Evolutionary conservation across 30 jellyfish, hydroid and myxozoan species (phyloP), one percentile per base, ranked within the genome.

Genomic region (Morbakka virulenta): DNA sequence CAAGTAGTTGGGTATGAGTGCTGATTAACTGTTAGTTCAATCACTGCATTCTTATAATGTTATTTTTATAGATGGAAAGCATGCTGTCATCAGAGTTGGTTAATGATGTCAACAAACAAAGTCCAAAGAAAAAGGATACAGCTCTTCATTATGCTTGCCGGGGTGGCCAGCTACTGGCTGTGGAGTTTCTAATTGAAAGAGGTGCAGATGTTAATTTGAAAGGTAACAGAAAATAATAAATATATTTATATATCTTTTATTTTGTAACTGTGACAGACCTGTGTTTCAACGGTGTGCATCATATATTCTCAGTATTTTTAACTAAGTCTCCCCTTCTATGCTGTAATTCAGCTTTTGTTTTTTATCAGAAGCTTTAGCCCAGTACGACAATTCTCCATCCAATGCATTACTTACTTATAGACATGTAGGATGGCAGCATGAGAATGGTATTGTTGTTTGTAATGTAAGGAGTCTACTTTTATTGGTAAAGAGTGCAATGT

Each of bases 121-220:
- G 85, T 27, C 89, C 91, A 35, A 51, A 76, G 63, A 64, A 74
- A 9, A 51, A 50, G 28, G 96, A 85, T 50, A 85, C 96, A 23
- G 96, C 96, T 0, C 49, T 85, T 52, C 87, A 76, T 35, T 35
- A 36, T 48, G 96, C 96, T 17, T 66, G 93, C 47, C 70, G 93
- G 29, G 50, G 78, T 1, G 80, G 57, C 12, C 6, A 64, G 12
- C 4, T 85, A 33, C 67, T 50, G 14, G 29, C 93, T 13, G 86
- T 85, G 13, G 36, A 76, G 64, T 85, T 64, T 85, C 57, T 85
- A 22, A 67, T 85, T 51, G 93, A 57, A 21, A 29, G 32, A 17
- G 96, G 96, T 14, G 88, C 88, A 23, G 96, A 85, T 53, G 87
- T 85, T 17, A 68, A 85, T 36, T 14, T 76, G 21, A 62, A 62